These are phyloP conservation scores for Emmelina monodactyla DNA, from an alignment of 2,888 invertebrate species.

Conservation along the genomic window DNA sequence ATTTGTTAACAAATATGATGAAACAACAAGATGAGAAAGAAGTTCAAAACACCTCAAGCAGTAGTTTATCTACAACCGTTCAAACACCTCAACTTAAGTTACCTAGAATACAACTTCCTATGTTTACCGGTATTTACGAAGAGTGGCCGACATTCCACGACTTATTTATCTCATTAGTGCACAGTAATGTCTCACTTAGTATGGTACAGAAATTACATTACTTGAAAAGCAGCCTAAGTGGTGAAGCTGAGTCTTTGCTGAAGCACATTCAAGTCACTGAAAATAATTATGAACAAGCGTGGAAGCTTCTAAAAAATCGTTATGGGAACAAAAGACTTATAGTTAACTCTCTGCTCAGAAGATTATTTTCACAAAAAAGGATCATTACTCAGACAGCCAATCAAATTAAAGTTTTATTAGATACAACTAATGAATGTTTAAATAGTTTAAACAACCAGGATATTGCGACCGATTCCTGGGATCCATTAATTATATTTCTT, in stretches of 20 bases:
- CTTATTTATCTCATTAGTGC: too few relatives aligned
- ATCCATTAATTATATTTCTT: conserved; percentile 10
- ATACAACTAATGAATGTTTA: conserved; percentile 6
- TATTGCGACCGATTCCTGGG: conserved; percentile 9
- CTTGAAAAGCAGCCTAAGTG: conserved; percentile 13
- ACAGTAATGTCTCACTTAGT: conserved; percentile 8
- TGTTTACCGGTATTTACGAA: conserved; percentile 10
- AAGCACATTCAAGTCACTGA: conserved; percentile 11
- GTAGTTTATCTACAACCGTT: too few relatives aligned
- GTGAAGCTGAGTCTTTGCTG: conserved; percentile 14
- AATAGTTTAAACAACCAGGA: conserved; percentile 5
- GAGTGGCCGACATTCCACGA: conserved; percentile 13
- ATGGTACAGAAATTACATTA: conserved; percentile 16
- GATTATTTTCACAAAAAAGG: conserved; percentile 6
- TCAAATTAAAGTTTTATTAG: conserved; percentile 6
- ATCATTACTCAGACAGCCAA: conserved; percentile 4
- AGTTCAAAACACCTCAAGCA: too few relatives aligned
- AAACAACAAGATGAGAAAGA: too few relatives aligned
- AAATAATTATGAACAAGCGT: conserved; percentile 13
- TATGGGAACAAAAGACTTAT: conserved; percentile 11
- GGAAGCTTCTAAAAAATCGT: conserved; percentile 9
- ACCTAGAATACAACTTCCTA: conserved; percentile 9
- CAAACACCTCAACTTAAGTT: conserved; percentile 4
- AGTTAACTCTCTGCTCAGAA: too few relatives aligned
- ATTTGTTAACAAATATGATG: too few relatives aligned